Evolutionary conservation across 2,888 invertebrate species (phyloP).

Genomic region (Monochamus alternatus): DNA sequence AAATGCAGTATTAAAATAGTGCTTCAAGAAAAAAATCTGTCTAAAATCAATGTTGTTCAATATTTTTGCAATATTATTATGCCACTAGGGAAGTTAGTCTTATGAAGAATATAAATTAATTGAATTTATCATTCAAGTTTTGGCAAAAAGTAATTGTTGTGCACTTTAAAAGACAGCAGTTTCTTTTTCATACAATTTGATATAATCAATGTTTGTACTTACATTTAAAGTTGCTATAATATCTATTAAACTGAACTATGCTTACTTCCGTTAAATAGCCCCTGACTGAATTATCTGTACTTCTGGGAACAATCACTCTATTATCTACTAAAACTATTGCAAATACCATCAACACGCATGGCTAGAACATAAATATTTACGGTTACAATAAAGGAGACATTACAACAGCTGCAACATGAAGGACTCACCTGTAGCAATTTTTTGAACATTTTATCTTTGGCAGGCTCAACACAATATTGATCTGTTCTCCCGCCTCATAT

Average conservation of each 20-base stretch:
- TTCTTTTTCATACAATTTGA: too few relatives aligned
- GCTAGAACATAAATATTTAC: conserved; percentile 39
- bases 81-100: too few relatives aligned
- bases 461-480: conserved; percentile 23
- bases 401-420: conserved; percentile 18
- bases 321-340: conserved; percentile 35
- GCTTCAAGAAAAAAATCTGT: too few relatives aligned
- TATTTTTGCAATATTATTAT: too few relatives aligned
- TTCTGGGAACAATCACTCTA: conserved; percentile 73
- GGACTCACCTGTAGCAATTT: conserved; percentile 56
- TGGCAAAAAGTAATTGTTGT: too few relatives aligned
- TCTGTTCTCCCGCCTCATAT: background rate
- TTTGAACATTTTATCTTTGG: conserved; percentile 53
- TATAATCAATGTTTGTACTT: background rate
- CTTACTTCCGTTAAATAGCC: conserved; percentile 88
- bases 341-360: conserved; percentile 36
- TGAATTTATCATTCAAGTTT: too few relatives aligned
- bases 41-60: too few relatives aligned
- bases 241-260: conserved; percentile 33
- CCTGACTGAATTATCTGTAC: conserved; percentile 86
- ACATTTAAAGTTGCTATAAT: background rate
- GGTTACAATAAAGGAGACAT: background rate
- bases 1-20: too few relatives aligned
- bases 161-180: too few relatives aligned
- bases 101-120: too few relatives aligned